Evolutionary conservation across 23 tunicate species (phyloP), one percentile per base, ranked within the genome.

Genomic region (Halocynthia aurantium): DNA sequence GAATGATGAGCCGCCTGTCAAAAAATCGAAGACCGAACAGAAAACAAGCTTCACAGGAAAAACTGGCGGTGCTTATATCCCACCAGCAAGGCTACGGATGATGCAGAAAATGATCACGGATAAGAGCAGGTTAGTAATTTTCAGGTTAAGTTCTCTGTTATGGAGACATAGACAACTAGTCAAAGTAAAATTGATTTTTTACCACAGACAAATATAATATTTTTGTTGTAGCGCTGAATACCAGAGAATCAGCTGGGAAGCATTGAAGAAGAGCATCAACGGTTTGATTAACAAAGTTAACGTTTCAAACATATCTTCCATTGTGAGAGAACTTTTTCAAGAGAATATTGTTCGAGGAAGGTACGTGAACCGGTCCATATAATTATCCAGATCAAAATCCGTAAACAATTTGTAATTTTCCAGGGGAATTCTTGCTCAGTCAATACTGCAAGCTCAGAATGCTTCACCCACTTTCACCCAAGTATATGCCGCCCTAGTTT

Each of bases 1-100:
- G 2, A 56, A 72, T 44, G 81, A 87, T 40, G 80, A 84, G 55
- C 95, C 95, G 15, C 84, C 87, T 9, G 53, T 80, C 8, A 83
- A 83, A 70, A 83, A 64, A 75, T 71, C 62, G 50, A 88, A 85
- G 65, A 66, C 67, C 49, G 81, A 88, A 7, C 73, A 82, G 21
- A 87, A 82, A 70, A 22, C 52, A 6, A 53, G 40, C 31, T 66
- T 94, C 40, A 51, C 85, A 7, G 82, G 84, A 51, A 94, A 78
- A 82, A 94, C 92, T 44, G 99, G 99, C 52, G 99, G 99, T 51
- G 99, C 99, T 6, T 94, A 94, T 57, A 94, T 94, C 76, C 99
- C 95, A 0, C 99, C 99, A 44, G 99, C 99, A 6, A 84, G 77
- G 52, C 81, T 94, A 40, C 81, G 96, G 13, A 65, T 90, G 85